phyloP scores from a whole-genome alignment of 2,888 invertebrate species.

The Cosmorhoe ocellata region DNA sequence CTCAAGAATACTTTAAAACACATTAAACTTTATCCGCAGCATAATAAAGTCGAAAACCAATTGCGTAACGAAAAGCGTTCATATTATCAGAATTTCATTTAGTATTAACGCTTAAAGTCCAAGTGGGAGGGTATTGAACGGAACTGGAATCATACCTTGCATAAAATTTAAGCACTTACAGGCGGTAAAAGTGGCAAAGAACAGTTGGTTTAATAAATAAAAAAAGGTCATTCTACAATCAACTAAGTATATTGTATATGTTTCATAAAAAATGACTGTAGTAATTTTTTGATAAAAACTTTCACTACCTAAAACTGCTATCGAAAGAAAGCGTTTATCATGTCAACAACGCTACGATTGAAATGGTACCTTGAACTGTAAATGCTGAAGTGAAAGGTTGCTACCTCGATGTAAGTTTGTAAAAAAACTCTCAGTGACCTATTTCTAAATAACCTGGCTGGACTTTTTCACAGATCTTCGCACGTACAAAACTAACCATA shows the following conservation, averaged over 20 bases:
- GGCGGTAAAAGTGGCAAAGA: conserved; percentile 18
- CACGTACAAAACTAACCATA: conserved; percentile 2
- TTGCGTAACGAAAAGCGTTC: conserved; percentile 16
- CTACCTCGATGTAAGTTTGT: too few relatives aligned
- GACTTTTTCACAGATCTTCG: conserved; percentile 7
- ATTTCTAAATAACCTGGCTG: conserved; percentile 4
- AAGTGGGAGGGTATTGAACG: conserved; percentile 25
- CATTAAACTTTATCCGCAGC: conserved; percentile 10
- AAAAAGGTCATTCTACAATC: too few relatives aligned
- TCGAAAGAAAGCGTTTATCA: too few relatives aligned
- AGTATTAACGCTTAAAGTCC: conserved; percentile 38
- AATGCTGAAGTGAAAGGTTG: too few relatives aligned
- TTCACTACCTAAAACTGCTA: too few relatives aligned
- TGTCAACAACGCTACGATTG: too few relatives aligned
- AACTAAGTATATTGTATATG: too few relatives aligned
- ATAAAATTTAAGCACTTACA: conserved; percentile 46
- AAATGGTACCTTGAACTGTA: too few relatives aligned
- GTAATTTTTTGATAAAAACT: too few relatives aligned
- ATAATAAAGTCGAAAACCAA: conserved; percentile 19
- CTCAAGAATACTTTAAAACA: conserved; percentile 6
- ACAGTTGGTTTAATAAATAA: background rate
- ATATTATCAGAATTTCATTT: conserved; percentile 38
- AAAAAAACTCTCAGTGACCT: too few relatives aligned
- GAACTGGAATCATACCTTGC: conserved; percentile 42
- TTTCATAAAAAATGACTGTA: too few relatives aligned